Evolutionary conservation across 2,797 vertebrate genomes (phyloP).

Genomic region (Scolopax bukidnonensis): DNA sequence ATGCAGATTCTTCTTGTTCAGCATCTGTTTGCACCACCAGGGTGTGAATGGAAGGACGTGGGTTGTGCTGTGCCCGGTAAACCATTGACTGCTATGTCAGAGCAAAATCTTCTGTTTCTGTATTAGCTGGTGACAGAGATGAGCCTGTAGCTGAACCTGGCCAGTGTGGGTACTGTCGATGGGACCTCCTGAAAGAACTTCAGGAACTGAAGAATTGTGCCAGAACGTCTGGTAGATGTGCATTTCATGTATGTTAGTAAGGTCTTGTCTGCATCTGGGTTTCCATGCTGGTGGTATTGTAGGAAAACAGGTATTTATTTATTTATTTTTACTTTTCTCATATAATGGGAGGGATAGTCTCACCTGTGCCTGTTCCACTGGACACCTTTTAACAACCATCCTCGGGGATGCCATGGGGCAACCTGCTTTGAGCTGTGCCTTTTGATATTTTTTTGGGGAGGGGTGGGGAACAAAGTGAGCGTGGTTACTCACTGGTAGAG

Average conservation of each 20-base stretch:
- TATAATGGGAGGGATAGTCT: background rate
- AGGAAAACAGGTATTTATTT: background rate
- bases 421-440: background rate
- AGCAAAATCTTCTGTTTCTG: background rate
- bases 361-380: background rate
- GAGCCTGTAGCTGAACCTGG: background rate
- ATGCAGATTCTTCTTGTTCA: background rate
- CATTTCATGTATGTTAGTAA: background rate
- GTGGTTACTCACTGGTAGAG: accelerated
- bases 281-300: background rate
- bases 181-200: background rate
- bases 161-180: background rate
- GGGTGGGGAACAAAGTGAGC: background rate
- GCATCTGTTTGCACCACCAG: background rate
- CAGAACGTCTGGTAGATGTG: accelerated
- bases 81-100: background rate
- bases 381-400: background rate
- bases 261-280: background rate
- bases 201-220: background rate
- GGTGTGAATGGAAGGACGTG: background rate
- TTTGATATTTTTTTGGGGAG: background rate
- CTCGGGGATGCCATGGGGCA: background rate
- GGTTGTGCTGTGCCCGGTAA: background rate
- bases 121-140: background rate
- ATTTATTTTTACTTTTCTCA: accelerated